phyloP scores from a whole-genome alignment of 1,140 invertebrate species.

The Cydia pomonella region DNA sequence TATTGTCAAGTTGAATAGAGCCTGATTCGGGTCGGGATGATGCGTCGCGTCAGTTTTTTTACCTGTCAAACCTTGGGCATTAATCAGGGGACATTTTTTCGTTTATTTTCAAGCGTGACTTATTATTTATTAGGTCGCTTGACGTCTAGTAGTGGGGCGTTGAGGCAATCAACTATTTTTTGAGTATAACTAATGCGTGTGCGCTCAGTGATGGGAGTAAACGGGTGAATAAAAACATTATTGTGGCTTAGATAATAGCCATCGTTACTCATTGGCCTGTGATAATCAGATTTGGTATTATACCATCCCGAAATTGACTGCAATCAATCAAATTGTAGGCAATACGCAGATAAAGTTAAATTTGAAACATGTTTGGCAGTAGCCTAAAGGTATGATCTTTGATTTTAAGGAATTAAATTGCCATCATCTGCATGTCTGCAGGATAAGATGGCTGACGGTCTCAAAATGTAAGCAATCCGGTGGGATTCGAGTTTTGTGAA shows the following conservation, averaged over 20 bases:
- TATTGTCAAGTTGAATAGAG: slow-evolving; percentile 27
- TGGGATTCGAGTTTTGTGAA: too few relatives aligned
- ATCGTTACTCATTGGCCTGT: too few relatives aligned
- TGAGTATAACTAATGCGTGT: neutral
- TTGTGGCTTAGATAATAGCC: too few relatives aligned
- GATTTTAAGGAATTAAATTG: neutral
- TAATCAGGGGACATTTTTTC: slow-evolving; percentile 19
- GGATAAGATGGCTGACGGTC: too few relatives aligned
- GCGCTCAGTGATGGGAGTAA: neutral
- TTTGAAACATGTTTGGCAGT: too few relatives aligned
- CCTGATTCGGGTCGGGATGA: slow-evolving; percentile 22
- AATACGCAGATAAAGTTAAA: too few relatives aligned
- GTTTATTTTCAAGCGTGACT: slow-evolving; percentile 32
- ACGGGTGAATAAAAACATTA: neutral
- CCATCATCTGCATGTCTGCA: neutral
- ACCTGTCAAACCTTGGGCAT: slow-evolving; percentile 29
- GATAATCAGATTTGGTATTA: too few relatives aligned
- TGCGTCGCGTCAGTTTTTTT: slow-evolving; percentile 30
- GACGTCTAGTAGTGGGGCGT: slow-evolving; percentile 12
- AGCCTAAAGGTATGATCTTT: neutral
- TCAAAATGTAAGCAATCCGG: too few relatives aligned
- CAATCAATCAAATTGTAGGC: too few relatives aligned
- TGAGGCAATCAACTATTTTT: slow-evolving; percentile 1
- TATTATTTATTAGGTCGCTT: slow-evolving; percentile 30
- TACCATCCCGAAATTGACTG: too few relatives aligned